Conservation (phyloP, 2,797 vertebrate species). For the Sitta carolinensis region DNA sequence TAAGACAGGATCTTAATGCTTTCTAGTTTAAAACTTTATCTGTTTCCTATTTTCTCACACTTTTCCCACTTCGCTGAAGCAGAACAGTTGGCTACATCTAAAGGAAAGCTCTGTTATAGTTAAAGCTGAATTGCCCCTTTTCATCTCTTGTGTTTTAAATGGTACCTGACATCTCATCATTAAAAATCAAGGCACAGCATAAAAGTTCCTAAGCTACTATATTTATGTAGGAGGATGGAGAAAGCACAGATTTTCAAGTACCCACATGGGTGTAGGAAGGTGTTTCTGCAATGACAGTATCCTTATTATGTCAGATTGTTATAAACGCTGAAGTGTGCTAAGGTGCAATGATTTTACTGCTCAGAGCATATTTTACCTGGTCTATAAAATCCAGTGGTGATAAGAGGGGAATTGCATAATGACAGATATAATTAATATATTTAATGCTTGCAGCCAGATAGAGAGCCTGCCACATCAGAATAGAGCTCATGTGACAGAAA, state of each 20-base stretch:
- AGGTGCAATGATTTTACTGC: conserved; percentile 23
- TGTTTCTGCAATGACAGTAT: conserved; percentile 60
- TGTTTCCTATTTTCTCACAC: background rate
- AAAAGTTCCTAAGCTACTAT: conserved; percentile 51
- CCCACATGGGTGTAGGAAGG: conserved; percentile 58
- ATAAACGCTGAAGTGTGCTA: conserved; percentile 27
- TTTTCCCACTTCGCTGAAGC: background rate
- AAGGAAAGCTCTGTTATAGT: background rate
- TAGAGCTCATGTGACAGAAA: conserved; percentile 51
- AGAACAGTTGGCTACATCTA: background rate
- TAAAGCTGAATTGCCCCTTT: conserved; percentile 28
- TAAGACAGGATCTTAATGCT: background rate
- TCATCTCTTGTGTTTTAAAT: conserved; percentile 31
- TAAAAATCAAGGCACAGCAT: conserved; percentile 63
- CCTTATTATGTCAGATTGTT: conserved; percentile 64
- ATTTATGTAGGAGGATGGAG: conserved; percentile 52
- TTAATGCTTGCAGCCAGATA: conserved; percentile 19
- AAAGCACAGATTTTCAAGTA: conserved; percentile 65
- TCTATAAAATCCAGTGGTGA: conserved; percentile 2
- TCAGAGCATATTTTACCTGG: background rate
- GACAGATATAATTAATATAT: conserved; percentile 34
- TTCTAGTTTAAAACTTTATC: background rate
- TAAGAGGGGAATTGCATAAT: conserved; percentile 30
- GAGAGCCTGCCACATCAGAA: background rate
- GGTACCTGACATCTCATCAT: conserved; percentile 47